These are phyloP conservation scores for Enchytraeus crypticus DNA, from an alignment of 2,888 invertebrate genomes.

Conservation along the genomic window DNA sequence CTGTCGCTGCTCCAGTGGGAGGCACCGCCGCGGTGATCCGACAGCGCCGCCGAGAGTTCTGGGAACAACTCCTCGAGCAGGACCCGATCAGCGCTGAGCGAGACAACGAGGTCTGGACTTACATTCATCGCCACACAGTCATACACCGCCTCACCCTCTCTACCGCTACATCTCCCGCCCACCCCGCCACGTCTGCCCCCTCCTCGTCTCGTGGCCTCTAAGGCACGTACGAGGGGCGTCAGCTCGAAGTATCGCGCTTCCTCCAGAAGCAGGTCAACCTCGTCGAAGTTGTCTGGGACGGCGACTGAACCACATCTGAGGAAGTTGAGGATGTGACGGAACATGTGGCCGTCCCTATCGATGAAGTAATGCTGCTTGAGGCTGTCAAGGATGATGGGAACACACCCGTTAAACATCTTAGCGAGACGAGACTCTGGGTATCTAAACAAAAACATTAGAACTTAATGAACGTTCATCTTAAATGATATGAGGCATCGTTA, in stretches of 20 bases:
- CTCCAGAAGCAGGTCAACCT: constrained; percentile 75
- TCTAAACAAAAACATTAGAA: constrained; percentile 51
- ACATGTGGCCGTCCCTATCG: constrained; percentile 94
- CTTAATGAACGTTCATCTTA: neutral
- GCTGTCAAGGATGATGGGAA: constrained; percentile 89
- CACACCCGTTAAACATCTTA: constrained; percentile 85
- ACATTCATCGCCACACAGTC: constrained; percentile 73
- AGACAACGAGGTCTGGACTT: constrained; percentile 70
- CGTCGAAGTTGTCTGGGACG: constrained; percentile 76
- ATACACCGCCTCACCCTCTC: constrained; percentile 45
- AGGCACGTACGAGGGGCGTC: constrained; percentile 49
- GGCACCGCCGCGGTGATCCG: constrained; percentile 56
- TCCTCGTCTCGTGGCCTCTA: constrained; percentile 33
- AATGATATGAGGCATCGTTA: neutral
- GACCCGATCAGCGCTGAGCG: constrained; percentile 70
- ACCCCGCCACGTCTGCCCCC: constrained; percentile 1
- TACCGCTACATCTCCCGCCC: neutral
- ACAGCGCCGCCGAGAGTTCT: constrained; percentile 61
- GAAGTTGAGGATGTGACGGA: constrained; percentile 92
- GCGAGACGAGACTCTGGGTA: constrained; percentile 84
- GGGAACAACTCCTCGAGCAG: constrained; percentile 58
- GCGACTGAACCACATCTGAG: constrained; percentile 80
- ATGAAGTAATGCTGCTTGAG: constrained; percentile 97
- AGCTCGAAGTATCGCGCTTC: constrained; percentile 84
- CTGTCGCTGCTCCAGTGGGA: constrained; percentile 59